A percentile compares a stretch with the other conserved stretches of the same genome.
These are phyloP conservation scores for Clivina fossor DNA, from an alignment of 2,888 invertebrate genomes.

Conservation along the genomic window DNA sequence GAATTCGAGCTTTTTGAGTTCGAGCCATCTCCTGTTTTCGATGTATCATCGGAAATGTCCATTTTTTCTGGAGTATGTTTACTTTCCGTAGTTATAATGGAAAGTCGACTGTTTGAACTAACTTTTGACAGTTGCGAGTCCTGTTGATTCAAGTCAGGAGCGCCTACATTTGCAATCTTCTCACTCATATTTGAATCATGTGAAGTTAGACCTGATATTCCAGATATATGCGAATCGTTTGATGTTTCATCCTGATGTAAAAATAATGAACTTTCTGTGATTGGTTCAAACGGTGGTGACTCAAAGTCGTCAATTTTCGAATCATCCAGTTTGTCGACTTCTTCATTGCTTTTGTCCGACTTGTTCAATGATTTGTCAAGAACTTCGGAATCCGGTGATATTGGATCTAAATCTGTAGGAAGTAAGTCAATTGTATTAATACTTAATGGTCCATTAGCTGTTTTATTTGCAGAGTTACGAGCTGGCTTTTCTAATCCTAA, in stretches of 20 bases:
- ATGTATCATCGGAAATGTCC: constrained; percentile 45
- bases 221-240: constrained; percentile 61
- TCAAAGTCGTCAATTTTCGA: constrained; percentile 63
- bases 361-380: constrained; percentile 24
- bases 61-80: constrained; percentile 53
- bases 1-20: not conserved
- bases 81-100: constrained; percentile 57
- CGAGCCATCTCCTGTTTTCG: constrained; percentile 1
- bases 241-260: constrained; percentile 58
- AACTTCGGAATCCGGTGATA: constrained; percentile 74
- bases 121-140: constrained; percentile 64
- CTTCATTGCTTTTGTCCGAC: constrained; percentile 43
- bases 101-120: constrained; percentile 62
- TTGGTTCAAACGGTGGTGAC: constrained; percentile 67
- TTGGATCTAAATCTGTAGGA: constrained; percentile 77
- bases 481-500: constrained; percentile 76
- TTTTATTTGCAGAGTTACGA: constrained; percentile 15
- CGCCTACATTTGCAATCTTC: constrained; percentile 9
- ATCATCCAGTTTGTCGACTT: constrained; percentile 52
- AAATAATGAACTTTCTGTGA: constrained; percentile 52
- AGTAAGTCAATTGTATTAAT: constrained; percentile 58
- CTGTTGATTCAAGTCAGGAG: constrained; percentile 8
- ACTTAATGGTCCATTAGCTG: constrained; percentile 29
- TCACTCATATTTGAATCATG: constrained; percentile 54
- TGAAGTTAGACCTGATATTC: constrained; percentile 57